Conservation (phyloP, 2,113 vertebrate species). For the Callaeas wilsoni region DNA sequence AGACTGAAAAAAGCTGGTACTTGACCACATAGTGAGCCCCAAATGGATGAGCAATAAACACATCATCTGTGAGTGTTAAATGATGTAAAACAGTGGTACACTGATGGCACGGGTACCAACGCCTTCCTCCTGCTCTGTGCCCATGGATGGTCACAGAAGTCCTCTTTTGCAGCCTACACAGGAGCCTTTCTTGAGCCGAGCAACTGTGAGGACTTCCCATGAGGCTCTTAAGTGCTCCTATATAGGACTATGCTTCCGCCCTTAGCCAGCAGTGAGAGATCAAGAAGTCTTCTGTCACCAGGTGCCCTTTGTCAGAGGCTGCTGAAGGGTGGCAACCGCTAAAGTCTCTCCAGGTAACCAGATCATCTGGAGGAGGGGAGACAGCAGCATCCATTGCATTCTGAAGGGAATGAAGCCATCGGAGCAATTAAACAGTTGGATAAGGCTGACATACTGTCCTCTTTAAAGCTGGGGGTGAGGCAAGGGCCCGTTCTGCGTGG, state of each 20-base stretch:
- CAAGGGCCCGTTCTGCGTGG: background rate
- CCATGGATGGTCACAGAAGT: background rate
- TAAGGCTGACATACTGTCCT: background rate
- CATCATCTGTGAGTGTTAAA: background rate
- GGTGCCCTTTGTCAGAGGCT: background rate
- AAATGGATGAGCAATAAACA: background rate
- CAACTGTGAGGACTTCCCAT: too few species aligned
- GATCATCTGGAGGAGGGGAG: background rate
- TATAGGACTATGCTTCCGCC: background rate
- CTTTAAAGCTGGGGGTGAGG: background rate
- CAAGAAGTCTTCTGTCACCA: background rate
- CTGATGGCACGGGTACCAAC: accelerated
- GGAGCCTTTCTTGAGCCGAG: background rate
- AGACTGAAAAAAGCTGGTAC: background rate
- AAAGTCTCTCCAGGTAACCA: background rate
- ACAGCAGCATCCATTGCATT: background rate
- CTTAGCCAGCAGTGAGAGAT: background rate
- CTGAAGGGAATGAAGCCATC: background rate
- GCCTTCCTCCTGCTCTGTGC: accelerated
- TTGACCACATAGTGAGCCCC: background rate
- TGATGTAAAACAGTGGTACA: background rate
- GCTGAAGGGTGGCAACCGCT: background rate
- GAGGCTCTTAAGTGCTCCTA: background rate
- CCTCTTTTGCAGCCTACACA: background rate
- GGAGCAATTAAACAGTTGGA: background rate